Evolutionary conservation across 1,140 invertebrate genomes (phyloP).

Genomic region (Drosophila eugracilis): DNA sequence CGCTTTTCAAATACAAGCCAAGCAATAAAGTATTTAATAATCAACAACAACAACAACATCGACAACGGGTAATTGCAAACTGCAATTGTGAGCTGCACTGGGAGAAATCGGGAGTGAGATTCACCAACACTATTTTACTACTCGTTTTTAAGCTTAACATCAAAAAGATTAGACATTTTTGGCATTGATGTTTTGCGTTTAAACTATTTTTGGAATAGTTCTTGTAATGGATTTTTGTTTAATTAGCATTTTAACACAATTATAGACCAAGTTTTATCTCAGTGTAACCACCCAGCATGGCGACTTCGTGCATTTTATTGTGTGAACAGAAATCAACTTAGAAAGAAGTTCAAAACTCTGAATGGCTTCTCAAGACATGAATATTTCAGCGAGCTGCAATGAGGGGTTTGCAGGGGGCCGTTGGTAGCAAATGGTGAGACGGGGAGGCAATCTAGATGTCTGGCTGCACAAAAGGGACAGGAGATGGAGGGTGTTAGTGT

Average conservation of each 20-base stretch:
- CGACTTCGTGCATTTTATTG: conserved; percentile 74
- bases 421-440: background rate
- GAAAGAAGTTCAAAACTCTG: conserved; percentile 76
- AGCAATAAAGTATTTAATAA: conserved; percentile 77
- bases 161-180: too few species aligned
- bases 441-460: conserved; percentile 19
- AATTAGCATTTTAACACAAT: too few species aligned
- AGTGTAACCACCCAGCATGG: conserved; percentile 1
- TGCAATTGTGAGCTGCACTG: conserved; percentile 52
- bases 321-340: conserved; percentile 65
- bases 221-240: background rate
- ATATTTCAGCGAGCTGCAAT: conserved; percentile 45
- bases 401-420: conserved; percentile 2
- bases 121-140: background rate
- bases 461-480: conserved; percentile 1
- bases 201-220: background rate
- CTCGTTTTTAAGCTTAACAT: too few species aligned
- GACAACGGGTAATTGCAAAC: conserved; percentile 58
- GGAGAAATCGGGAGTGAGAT: background rate
- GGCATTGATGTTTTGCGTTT: too few species aligned
- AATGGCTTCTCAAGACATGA: conserved; percentile 76
- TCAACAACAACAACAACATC: conserved; percentile 51
- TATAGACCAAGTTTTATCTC: background rate
- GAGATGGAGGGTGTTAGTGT: conserved; percentile 36
- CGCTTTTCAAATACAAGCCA: conserved; percentile 67